A percentile compares a stretch with the other conserved stretches of the same genome.
phyloP scores from a whole-genome alignment of 2,888 invertebrate genomes.

The Drosophila picticornis region DNA sequence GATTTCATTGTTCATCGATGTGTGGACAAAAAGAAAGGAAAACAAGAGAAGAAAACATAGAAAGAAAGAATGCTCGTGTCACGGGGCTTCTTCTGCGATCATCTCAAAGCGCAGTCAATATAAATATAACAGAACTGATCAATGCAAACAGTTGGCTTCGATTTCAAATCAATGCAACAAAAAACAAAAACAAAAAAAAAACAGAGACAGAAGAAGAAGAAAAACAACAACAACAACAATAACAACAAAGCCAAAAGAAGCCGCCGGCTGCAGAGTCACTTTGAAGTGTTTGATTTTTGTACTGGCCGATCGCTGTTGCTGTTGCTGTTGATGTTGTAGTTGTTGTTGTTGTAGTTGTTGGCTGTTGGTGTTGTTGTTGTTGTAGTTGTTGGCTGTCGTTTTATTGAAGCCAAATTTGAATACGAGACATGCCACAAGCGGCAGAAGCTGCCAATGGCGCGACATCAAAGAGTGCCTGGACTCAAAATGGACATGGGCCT shows the following conservation, averaged over 20 bases:
- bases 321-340: conserved; percentile 26
- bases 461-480: conserved; percentile 80
- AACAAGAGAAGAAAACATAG: neutral
- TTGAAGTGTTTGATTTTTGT: conserved; percentile 79
- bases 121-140: conserved; percentile 64
- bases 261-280: conserved; percentile 70
- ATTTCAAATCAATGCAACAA: conserved; percentile 51
- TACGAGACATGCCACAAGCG: conserved; percentile 70
- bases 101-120: conserved; percentile 61
- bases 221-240: conserved; percentile 11
- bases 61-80: conserved; percentile 34
- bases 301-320: conserved; percentile 62
- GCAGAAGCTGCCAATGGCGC: conserved; percentile 68
- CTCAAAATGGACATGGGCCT: conserved; percentile 79
- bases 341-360: conserved; percentile 32
- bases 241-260: conserved; percentile 59
- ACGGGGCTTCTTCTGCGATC: conserved; percentile 28
- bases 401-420: conserved; percentile 81
- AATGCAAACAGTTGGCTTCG: conserved; percentile 63
- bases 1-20: conserved; percentile 35
- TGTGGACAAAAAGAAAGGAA: neutral
- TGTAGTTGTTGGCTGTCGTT: conserved; percentile 74
- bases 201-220: conserved; percentile 15
- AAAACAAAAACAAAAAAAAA: conserved; percentile 25
- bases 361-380: conserved; percentile 44